Base-by-base conservation (phyloP, 2,797 vertebrate genomes). In the Poecilia gillii region DNA sequence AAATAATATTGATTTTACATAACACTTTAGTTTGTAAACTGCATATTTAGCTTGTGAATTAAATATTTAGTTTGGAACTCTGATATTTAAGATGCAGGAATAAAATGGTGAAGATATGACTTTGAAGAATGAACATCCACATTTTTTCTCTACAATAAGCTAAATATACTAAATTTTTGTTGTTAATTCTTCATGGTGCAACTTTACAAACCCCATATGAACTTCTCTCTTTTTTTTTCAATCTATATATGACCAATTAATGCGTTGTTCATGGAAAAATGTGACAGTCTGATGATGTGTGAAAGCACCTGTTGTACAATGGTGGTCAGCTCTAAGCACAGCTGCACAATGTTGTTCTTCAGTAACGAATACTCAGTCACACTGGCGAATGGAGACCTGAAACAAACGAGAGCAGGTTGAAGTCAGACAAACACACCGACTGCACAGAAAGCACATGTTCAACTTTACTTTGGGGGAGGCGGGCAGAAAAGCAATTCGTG, bases 341-440 rank as follows among this genome's bases (percentile, higher is more conserved):
- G 96, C 95, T 98, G 97, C 93, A 98, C 97, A 79, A 99, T 97
- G 92, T 99, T 97, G 94, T 96, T 98, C 96, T 98, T 99, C 94
- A 98, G 94, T 91, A 98, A 94, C 25, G 97, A 98, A 90, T 98
- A 98, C 91, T 99, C 98, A 73, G 97, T 97, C 95, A 98, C 97
- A 5, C 96, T 97, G 93, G 97, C 97, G 87, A 98, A 98, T 0
- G 97, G 97, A 92, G 97, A 97, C 95, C 97, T 99, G 94, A 36
- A 87, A 81, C 25, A 92, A 53, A 76, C 18, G 57, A n/a, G 88
- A 47, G 72, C 75, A 0, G 43, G 73, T 74, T 1, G 51, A 16
- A 25, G 78, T 74, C 11, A 20, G 51, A 74, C 14, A 81, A n/a
- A 77, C 51, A 33, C 57, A 25, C 43, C 14, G 1, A 20, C 39